Percentiles rank a stretch among this genome's conserved stretches.
Evolutionary conservation across 2,888 invertebrate genomes (phyloP).

Genomic region (Venustoraphidia nigricollis): DNA sequence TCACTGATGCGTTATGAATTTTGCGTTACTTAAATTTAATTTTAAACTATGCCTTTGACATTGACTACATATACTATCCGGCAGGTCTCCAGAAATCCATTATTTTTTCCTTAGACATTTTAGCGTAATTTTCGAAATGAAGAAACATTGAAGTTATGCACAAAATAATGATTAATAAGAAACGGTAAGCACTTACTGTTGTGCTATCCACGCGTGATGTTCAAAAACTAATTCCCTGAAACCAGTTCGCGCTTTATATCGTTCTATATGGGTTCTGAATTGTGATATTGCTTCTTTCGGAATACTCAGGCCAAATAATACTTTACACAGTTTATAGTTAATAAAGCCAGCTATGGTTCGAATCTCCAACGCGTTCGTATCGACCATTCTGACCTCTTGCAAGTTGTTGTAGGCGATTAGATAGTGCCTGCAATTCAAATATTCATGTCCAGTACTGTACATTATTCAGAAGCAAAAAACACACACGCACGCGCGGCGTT

Average conservation of each 20-base stretch:
- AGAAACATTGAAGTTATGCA: too few species aligned
- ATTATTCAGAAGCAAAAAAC: too few species aligned
- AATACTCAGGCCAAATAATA: slow-evolving; percentile 77
- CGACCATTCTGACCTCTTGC: slow-evolving; percentile 74
- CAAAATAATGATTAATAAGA: background rate
- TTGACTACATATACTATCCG: too few species aligned
- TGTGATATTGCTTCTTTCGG: slow-evolving; percentile 92
- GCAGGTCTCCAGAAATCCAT: too few species aligned
- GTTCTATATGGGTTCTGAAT: slow-evolving; percentile 80
- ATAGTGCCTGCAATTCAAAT: slow-evolving; percentile 45
- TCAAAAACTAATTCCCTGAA: slow-evolving; percentile 80
- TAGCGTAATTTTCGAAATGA: too few species aligned
- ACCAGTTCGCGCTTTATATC: slow-evolving; percentile 68
- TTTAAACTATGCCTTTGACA: too few species aligned
- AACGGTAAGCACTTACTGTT: slow-evolving; percentile 56
- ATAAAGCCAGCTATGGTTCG: slow-evolving; percentile 90
- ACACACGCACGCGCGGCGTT: too few species aligned
- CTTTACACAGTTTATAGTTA: slow-evolving; percentile 86
- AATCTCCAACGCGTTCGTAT: slow-evolving; percentile 84
- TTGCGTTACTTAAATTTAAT: too few species aligned
- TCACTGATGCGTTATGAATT: too few species aligned
- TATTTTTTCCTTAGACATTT: too few species aligned
- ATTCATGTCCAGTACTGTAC: background rate
- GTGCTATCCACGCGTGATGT: slow-evolving; percentile 89
- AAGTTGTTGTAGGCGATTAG: slow-evolving; percentile 81